Base-by-base conservation (phyloP, 1,140 invertebrate species). In the Ceratina australensis region DNA sequence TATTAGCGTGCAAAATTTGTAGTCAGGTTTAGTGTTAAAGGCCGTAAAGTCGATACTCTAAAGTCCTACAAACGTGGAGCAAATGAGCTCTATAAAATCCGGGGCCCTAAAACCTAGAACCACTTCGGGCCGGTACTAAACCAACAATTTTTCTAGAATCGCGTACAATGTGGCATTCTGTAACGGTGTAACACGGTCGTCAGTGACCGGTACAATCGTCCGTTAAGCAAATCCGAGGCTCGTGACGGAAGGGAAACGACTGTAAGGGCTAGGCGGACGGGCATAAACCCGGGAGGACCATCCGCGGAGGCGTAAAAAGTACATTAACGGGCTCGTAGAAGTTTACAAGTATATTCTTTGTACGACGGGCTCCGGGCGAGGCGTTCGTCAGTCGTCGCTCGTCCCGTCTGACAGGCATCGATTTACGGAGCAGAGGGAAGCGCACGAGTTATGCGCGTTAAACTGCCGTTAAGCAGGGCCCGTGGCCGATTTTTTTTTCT, bases 301-400 rank as follows among this genome's bases (percentile, higher is more conserved):
- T 82, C 72, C 60, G 42, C 33, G 68, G 68, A 74, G 66, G 75
- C 68, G 72, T 85, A 85, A 85, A 84, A 84, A 82, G 76, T 74
- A 73, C 84, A 84, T 85, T 84, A 85, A 85, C 79, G 82, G 52
- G 78, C 63, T 66, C 83, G 79, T 85, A 79, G 79, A 84, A 82
- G 79, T 84, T 85, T 77, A 84, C 81, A 81, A 83, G 83, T 83
- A 83, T 81, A 74, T 72, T 74, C 79, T 84, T 84, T 79, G 83
- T 84, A 73, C n/a, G 68, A 49, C 16, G 67, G 15, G 60, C 56
- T 50, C 26, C 52, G 54, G 33, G 33, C 33, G 33, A 42, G 33
- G 49, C 49, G 65, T 82, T 71, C 81, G 78, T 80, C 83, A 78
- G 78, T 61, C 77, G 69, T 20, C 54, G 71, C 33, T 61, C 77